A percentile compares a stretch with the other conserved stretches of the same genome.
Evolutionary conservation across 1,140 invertebrate genomes (phyloP).

Genomic region (Zaprionus africanus): DNA sequence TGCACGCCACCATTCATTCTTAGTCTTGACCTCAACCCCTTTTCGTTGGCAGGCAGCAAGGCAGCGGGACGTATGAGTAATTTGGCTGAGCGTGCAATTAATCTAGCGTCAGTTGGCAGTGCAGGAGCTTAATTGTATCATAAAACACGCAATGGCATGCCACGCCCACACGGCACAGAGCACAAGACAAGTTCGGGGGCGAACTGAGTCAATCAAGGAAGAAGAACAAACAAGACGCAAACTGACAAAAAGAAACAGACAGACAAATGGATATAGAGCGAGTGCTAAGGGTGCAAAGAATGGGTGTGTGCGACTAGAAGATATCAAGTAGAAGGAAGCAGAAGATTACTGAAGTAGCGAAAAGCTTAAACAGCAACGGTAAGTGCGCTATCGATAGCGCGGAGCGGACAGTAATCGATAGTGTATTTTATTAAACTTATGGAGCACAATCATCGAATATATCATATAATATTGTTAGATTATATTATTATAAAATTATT

Average conservation of each 20-base stretch:
- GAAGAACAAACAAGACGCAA: constrained; percentile 13
- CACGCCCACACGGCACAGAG: constrained; percentile 15
- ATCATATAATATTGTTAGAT: too few species aligned
- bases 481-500: too few species aligned
- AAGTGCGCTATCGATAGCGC: too few species aligned
- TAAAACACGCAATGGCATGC: constrained; percentile 64
- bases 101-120: constrained; percentile 52
- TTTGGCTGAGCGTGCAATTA: constrained; percentile 74
- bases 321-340: not conserved
- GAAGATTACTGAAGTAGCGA: too few species aligned
- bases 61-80: constrained; percentile 76
- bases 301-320: not conserved
- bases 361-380: too few species aligned
- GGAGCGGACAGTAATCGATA: not conserved
- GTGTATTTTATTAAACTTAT: not conserved
- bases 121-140: constrained; percentile 68
- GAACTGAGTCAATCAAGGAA: not conserved
- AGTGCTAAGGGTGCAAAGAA: not conserved
- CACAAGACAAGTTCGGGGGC: not conserved
- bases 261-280: not conserved
- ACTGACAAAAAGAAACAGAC: constrained; percentile 9
- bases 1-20: not conserved
- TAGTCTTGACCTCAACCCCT: not conserved
- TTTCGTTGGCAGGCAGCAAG: not conserved
- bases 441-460: too few species aligned